phyloP scores from a whole-genome alignment of 2,797 vertebrate genomes.

The Scomberomorus guttatus region DNA sequence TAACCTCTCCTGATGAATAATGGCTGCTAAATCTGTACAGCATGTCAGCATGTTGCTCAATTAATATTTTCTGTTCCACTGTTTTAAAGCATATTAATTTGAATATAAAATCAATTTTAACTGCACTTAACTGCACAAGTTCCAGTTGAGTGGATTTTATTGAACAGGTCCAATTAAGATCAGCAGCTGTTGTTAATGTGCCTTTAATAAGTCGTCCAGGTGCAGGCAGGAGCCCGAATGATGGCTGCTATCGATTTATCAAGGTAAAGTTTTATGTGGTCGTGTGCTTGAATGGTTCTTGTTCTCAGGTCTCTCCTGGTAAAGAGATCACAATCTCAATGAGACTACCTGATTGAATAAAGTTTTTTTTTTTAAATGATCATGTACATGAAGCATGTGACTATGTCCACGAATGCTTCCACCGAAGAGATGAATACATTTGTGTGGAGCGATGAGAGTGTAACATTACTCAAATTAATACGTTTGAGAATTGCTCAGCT shows the following conservation, averaged over 20 bases:
- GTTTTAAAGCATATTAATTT: constrained; percentile 8
- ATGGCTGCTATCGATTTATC: background rate
- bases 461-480: too few species aligned
- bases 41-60: background rate
- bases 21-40: background rate
- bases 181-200: constrained; percentile 36
- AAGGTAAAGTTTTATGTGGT: too few species aligned
- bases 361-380: too few species aligned
- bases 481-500: too few species aligned
- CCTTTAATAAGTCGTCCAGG: background rate
- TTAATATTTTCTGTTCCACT: background rate
- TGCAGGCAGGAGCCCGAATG: background rate
- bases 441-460: too few species aligned
- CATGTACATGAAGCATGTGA: too few species aligned
- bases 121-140: constrained; percentile 1
- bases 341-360: too few species aligned
- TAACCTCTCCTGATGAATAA: background rate
- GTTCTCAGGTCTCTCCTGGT: too few species aligned
- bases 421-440: too few species aligned
- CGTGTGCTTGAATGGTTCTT: too few species aligned
- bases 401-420: too few species aligned
- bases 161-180: constrained; percentile 20
- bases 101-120: constrained; percentile 12
- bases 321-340: too few species aligned
- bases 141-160: constrained; percentile 36